Conservation (phyloP, 2,113 vertebrate genomes). For the Clarias magur region DNA sequence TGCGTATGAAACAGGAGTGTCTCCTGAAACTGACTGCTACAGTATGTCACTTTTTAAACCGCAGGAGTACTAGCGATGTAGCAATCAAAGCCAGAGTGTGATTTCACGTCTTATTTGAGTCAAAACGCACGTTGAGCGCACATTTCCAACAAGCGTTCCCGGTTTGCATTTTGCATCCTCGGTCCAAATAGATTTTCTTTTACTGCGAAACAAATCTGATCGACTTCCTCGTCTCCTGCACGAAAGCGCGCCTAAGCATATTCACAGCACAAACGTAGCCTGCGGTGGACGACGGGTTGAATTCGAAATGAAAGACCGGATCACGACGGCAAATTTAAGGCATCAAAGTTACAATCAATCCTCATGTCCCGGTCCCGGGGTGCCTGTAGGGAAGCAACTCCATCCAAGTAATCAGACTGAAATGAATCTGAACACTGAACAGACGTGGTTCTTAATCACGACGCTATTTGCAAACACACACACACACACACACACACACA, state of each 20-base stretch:
- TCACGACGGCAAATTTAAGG: not conserved
- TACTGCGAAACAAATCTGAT: not conserved
- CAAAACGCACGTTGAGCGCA: not conserved
- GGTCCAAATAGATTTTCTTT: not conserved
- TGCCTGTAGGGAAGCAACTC: not conserved
- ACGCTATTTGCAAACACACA: not conserved
- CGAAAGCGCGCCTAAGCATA: not conserved
- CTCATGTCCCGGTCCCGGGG: not conserved
- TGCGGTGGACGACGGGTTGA: not conserved
- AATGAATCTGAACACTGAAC: not conserved
- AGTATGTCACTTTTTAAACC: not conserved
- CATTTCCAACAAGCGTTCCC: not conserved
- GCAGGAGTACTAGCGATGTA: not conserved
- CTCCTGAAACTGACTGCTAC: not conserved
- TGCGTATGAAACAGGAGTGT: not conserved
- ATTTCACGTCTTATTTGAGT: constrained; percentile 12
- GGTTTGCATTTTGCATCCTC: not conserved
- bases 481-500: not conserved
- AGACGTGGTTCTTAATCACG: not conserved
- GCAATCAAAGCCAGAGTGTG: not conserved
- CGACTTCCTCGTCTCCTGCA: not conserved
- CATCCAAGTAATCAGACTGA: not conserved
- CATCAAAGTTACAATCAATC: not conserved
- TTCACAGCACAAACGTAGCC: not conserved
- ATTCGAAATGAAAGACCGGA: not conserved